Evolutionary conservation across 1,140 invertebrate species (phyloP), one percentile per base, ranked within the genome.

Genomic region (Eumaeus atala): DNA sequence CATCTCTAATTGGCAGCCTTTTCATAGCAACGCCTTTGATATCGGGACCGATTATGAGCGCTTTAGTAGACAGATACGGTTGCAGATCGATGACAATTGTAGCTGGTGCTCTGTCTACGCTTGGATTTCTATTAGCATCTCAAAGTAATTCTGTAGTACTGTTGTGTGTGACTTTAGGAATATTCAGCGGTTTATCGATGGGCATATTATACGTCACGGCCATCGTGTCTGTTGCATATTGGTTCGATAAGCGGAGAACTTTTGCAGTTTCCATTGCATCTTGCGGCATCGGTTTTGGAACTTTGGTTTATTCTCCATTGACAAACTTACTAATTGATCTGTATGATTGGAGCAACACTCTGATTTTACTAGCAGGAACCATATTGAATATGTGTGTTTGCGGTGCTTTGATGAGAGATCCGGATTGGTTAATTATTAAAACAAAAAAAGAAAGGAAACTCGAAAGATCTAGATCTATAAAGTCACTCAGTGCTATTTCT

Each of bases 161-260:
- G 75, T 88, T 96, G 53, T 95, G 93, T 80, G 64, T 97, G 38
- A 96, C 95, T 0, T 95, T 96, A 73, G 95, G 95, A 0, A 88
- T 96, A 3, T 88, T 96, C n/a, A 92, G 95, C 12, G 95, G 95
- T 1, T 84, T 96, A 33, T 95, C 95, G 0, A 89, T 97, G 80
- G 94, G 95, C 3, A 88, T 96, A 35, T 92, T 94, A 52, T 95
- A 95, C 72, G 95, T 97, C 1, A 95, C 96, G 1, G 93, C 94
- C 1, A 94, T 96, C 8, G 96, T 98, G 0, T 91, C 92, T n/a
- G 96, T 98, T 42, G 96, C 96, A 4, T 97, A 95, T 77, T 98
- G 98, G 91, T 98, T 98, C 69, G 97, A 98, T 63, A 95, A 95
- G 63, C 93, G 92, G 72, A 90, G 96, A 35, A 96, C 94, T 11